A percentile compares a stretch with the other conserved stretches of the same genome.
phyloP scores from a whole-genome alignment of 2,113 vertebrate species.

The Scalopus aquaticus region DNA sequence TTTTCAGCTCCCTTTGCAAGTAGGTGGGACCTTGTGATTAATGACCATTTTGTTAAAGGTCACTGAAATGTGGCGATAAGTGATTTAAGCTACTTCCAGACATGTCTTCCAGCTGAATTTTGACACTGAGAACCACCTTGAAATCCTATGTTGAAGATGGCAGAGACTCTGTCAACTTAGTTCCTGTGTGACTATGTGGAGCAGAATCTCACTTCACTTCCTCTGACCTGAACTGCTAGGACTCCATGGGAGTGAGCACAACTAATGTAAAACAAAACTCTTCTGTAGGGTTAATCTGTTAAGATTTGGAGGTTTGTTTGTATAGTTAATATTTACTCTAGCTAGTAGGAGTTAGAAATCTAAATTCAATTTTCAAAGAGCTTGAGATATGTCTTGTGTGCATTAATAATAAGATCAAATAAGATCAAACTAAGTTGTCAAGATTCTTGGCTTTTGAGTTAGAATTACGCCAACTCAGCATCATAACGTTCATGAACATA shows the following conservation, averaged over 20 bases:
- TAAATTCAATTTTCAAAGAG: neutral
- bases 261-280: neutral
- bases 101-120: neutral
- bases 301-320: neutral
- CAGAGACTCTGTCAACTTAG: neutral
- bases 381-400: neutral
- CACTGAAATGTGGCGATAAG: neutral
- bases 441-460: neutral
- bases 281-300: neutral
- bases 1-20: neutral
- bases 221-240: neutral
- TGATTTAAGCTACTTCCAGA: neutral
- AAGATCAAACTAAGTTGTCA: neutral
- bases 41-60: neutral
- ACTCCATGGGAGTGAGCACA: neutral
- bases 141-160: neutral
- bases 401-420: neutral
- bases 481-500: fast-evolving
- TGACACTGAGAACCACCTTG: neutral
- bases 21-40: neutral
- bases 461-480: neutral
- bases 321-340: neutral
- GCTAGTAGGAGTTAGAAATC: neutral
- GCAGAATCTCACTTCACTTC: neutral
- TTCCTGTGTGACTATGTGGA: neutral